A percentile compares a stretch with the other conserved stretches of the same genome.
phyloP scores from a whole-genome alignment of 2,888 invertebrate species.

The Acanthacorydalis orientalis region DNA sequence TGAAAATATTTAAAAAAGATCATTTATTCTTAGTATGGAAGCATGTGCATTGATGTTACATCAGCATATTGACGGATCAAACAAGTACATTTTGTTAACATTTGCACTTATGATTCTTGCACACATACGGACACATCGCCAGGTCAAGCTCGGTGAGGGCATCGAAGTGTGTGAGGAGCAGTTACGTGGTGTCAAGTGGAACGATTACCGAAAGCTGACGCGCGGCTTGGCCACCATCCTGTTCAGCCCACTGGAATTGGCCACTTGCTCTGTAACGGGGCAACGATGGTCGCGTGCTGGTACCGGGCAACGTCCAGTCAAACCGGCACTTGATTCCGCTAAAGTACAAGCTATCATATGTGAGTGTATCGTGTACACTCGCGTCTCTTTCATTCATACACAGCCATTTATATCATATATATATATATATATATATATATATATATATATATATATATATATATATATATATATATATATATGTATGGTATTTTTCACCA shows the following conservation, averaged over 20 bases:
- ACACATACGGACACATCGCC: constrained; percentile 10
- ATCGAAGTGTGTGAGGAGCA: constrained; percentile 56
- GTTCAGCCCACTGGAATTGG: constrained; percentile 56
- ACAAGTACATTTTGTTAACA: too few species aligned
- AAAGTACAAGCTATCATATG: constrained; percentile 60
- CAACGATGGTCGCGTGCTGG: constrained; percentile 61
- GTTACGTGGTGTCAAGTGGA: constrained; percentile 55
- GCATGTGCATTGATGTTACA: too few species aligned
- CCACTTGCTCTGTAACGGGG: constrained; percentile 58
- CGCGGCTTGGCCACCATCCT: constrained; percentile 55
- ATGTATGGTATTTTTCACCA: too few species aligned
- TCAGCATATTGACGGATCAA: too few species aligned
- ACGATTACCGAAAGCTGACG: constrained; percentile 55
- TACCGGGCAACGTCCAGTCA: constrained; percentile 54
- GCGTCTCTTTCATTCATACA: too few species aligned
- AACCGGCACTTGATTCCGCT: constrained; percentile 52
- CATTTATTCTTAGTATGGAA: too few species aligned
- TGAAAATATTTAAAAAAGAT: too few species aligned
- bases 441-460: too few species aligned
- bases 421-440: too few species aligned
- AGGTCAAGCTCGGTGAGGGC: constrained; percentile 58
- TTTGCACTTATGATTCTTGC: too few species aligned
- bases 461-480: too few species aligned
- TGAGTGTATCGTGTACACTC: constrained; percentile 19
- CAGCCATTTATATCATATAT: too few species aligned